A percentile compares a stretch with the other conserved stretches of the same genome.
Evolutionary conservation across 1,140 invertebrate genomes (phyloP).

Genomic region (Scaptomyza pallida): DNA sequence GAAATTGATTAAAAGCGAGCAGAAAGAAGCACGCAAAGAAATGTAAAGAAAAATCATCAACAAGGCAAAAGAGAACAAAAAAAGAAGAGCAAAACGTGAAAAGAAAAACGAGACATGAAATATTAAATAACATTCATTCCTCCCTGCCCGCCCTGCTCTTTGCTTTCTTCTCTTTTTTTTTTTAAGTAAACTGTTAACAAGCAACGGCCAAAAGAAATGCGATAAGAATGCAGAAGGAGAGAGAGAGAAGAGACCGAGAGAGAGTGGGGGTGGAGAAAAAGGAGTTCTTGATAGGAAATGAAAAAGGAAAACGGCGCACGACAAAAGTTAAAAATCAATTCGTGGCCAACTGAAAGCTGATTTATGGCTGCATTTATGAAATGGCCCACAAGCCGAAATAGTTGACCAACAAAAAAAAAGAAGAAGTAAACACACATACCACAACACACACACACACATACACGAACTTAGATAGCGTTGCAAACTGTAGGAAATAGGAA

Average conservation of each 20-base stretch:
- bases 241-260: not conserved
- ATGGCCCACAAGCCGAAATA: slow-evolving; percentile 52
- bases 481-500: slow-evolving; percentile 72
- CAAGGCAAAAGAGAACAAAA: slow-evolving; percentile 7
- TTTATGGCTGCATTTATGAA: slow-evolving; percentile 82
- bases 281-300: slow-evolving; percentile 55
- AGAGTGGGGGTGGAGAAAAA: not conserved
- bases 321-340: slow-evolving; percentile 81
- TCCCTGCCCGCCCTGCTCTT: not conserved
- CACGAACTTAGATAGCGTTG: slow-evolving; percentile 20
- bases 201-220: slow-evolving; percentile 66
- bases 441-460: slow-evolving; percentile 24
- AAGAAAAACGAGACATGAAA: slow-evolving; percentile 46
- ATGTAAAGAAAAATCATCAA: slow-evolving; percentile 25
- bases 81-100: slow-evolving; percentile 4
- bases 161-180: slow-evolving; percentile 11
- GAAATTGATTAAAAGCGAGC: slow-evolving; percentile 68
- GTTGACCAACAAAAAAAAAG: too few relatives aligned
- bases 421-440: slow-evolving; percentile 43
- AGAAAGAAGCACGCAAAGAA: slow-evolving; percentile 5
- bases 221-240: slow-evolving; percentile 61
- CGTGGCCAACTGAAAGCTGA: slow-evolving; percentile 79
- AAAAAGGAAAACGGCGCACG: slow-evolving; percentile 50
- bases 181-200: slow-evolving; percentile 62
- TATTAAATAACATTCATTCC: slow-evolving; percentile 65